phyloP scores from a whole-genome alignment of 2,888 invertebrate species.

The Watsonalla binaria region DNA sequence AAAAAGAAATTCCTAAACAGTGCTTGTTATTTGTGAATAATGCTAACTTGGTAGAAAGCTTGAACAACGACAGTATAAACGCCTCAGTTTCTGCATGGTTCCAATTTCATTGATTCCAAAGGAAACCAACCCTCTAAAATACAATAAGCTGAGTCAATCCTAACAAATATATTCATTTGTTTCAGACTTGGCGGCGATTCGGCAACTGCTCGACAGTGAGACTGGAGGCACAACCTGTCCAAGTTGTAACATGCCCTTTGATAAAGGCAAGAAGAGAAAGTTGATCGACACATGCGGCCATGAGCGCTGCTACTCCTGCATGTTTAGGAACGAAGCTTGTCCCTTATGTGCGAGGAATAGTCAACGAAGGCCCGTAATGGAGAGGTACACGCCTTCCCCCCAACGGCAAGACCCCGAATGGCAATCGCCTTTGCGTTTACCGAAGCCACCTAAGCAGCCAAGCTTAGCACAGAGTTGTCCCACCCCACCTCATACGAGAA shows the following conservation, averaged over 20 bases:
- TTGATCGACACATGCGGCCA: slow-evolving; percentile 97
- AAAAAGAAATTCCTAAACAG: too few relatives aligned
- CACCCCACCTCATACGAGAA: slow-evolving; percentile 86
- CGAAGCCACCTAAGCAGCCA: slow-evolving; percentile 79
- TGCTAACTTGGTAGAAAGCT: too few relatives aligned
- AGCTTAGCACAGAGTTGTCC: slow-evolving; percentile 85
- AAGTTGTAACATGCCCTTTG: slow-evolving; percentile 95
- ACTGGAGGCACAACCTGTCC: slow-evolving; percentile 85
- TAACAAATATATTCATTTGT: slow-evolving; percentile 39
- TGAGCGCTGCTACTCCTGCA: slow-evolving; percentile 96
- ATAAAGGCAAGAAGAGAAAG: slow-evolving; percentile 96
- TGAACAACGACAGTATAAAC: too few relatives aligned
- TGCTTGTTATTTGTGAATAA: too few relatives aligned
- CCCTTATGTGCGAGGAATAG: slow-evolving; percentile 85
- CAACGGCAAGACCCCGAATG: slow-evolving; percentile 65
- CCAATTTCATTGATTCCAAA: too few relatives aligned
- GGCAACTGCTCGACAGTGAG: slow-evolving; percentile 88
- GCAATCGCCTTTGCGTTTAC: slow-evolving; percentile 77
- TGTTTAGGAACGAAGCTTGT: slow-evolving; percentile 95
- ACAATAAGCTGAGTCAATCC: slow-evolving; percentile 5
- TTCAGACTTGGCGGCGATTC: slow-evolving; percentile 90
- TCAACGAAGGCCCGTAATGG: slow-evolving; percentile 64
- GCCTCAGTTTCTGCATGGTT: too few relatives aligned
- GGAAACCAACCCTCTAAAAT: too few relatives aligned
- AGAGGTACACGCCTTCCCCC: slow-evolving; percentile 67